A percentile compares a stretch with the other conserved stretches of the same genome.
Evolutionary conservation across 2,113 vertebrate genomes (phyloP).

Genomic region (Pseudolaguvia tuberculata): DNA sequence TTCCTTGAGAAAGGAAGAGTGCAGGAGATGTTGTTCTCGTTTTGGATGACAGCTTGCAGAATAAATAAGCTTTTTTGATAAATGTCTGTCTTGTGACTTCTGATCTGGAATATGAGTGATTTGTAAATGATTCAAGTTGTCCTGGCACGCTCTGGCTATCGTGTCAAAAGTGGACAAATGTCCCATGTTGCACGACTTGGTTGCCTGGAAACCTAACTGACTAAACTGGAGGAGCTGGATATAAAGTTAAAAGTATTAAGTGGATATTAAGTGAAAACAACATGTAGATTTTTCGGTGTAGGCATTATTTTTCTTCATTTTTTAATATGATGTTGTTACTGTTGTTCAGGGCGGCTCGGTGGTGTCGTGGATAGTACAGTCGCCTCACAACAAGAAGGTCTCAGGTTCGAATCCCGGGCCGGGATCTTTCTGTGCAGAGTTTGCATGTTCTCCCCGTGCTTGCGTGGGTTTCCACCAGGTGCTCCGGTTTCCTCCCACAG

Average conservation of each 20-base stretch:
- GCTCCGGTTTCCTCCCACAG: no score
- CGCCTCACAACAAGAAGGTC: no score
- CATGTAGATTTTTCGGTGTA: no score
- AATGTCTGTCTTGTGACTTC: neutral
- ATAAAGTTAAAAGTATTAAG: neutral
- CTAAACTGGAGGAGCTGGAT: neutral
- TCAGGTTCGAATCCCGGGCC: no score
- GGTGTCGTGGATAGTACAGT: no score
- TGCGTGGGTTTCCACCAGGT: no score
- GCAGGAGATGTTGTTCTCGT: neutral
- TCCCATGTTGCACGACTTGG: neutral
- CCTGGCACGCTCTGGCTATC: neutral
- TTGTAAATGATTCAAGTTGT: neutral
- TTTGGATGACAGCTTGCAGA: conserved; percentile 2
- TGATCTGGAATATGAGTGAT: neutral
- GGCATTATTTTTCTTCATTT: no score
- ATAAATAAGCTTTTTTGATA: neutral
- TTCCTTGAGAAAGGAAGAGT: neutral
- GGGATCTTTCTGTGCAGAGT: no score
- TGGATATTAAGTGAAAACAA: neutral
- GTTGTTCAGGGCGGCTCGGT: no score
- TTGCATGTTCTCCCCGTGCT: no score
- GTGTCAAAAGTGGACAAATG: neutral
- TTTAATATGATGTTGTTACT: no score
- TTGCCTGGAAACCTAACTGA: neutral